A percentile compares a stretch with the other conserved stretches of the same genome.
Evolutionary conservation across 1,140 invertebrate species (phyloP).

Genomic region (Pseudachorutes palmiensis): DNA sequence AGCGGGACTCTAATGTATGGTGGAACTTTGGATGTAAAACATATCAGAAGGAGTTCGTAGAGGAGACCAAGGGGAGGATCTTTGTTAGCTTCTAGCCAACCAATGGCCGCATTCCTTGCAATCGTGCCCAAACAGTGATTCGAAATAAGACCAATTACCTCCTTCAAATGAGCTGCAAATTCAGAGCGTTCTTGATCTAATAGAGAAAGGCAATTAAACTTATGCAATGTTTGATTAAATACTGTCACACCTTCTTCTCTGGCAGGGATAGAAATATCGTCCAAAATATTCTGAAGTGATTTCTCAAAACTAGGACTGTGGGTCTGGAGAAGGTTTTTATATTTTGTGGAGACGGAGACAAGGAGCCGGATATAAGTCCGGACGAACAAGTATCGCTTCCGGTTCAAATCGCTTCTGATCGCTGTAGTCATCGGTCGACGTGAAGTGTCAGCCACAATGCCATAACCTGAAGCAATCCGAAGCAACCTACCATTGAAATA

Average conservation of each 20-base stretch:
- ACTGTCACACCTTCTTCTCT: conserved; percentile 45
- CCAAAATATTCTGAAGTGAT: conserved; percentile 50
- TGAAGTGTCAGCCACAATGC: conserved; percentile 29
- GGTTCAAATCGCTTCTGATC: conserved; percentile 22
- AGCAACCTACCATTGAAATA: conserved; percentile 46
- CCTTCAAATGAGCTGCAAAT: conserved; percentile 22
- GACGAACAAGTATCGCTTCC: conserved; percentile 54
- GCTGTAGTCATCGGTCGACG: neutral
- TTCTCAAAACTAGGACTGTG: conserved; percentile 49
- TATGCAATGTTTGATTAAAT: neutral
- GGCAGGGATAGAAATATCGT: conserved; percentile 53
- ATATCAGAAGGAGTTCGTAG: conserved; percentile 23
- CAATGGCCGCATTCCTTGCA: conserved; percentile 33
- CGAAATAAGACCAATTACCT: conserved; percentile 26
- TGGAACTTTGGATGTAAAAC: conserved; percentile 27
- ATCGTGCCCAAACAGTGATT: conserved; percentile 31
- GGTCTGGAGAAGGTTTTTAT: conserved; percentile 48
- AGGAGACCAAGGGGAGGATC: conserved; percentile 24
- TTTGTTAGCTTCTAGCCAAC: conserved; percentile 31
- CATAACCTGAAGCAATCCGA: conserved; percentile 54
- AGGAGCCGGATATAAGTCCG: conserved; percentile 53
- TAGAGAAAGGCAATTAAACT: conserved; percentile 18
- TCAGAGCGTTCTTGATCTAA: conserved; percentile 24
- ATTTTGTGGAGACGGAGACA: conserved; percentile 50
- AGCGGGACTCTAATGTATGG: conserved; percentile 31